These are phyloP conservation scores for Globodera ellingtonae DNA, from an alignment of 1,140 invertebrate genomes.

Conservation along the genomic window DNA sequence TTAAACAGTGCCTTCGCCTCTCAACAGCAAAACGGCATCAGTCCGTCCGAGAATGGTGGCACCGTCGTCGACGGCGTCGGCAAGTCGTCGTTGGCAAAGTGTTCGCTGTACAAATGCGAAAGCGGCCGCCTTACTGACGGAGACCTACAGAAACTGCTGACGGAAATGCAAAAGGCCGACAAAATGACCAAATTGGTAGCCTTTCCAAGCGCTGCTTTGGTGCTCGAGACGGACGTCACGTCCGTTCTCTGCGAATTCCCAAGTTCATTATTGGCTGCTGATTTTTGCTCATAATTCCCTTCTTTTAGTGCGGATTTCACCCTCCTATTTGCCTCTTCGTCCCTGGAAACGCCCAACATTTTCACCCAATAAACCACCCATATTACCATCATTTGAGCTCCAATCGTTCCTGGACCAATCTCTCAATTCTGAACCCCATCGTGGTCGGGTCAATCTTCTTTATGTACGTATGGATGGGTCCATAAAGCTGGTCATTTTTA, in stretches of 20 bases:
- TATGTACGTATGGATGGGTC: slow-evolving; percentile 14
- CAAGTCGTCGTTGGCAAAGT: neutral
- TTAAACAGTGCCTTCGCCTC: slow-evolving; percentile 6
- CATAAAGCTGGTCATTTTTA: too few relatives aligned
- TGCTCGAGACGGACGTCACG: slow-evolving; percentile 39
- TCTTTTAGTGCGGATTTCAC: slow-evolving; percentile 41
- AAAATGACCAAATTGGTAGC: slow-evolving; percentile 47
- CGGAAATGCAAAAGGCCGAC: slow-evolving; percentile 45
- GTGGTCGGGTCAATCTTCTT: slow-evolving; percentile 39
- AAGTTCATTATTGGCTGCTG: slow-evolving; percentile 15
- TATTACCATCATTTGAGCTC: slow-evolving; percentile 41
- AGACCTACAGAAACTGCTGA: slow-evolving; percentile 47
- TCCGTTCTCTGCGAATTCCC: slow-evolving; percentile 34
- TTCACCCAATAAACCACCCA: slow-evolving; percentile 20
- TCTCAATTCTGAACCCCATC: slow-evolving; percentile 33
- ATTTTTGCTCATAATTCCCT: slow-evolving; percentile 11
- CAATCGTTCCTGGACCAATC: slow-evolving; percentile 44
- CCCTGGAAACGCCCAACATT: slow-evolving; percentile 31
- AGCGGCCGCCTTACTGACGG: slow-evolving; percentile 44
- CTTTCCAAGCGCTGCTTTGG: slow-evolving; percentile 40
- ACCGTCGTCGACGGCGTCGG: neutral
- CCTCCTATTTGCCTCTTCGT: slow-evolving; percentile 40
- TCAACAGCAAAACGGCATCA: slow-evolving; percentile 23
- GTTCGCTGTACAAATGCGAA: slow-evolving; percentile 44
- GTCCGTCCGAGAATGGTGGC: neutral